Conservation (phyloP, 2,888 invertebrate species). For the Stegophylla sp. region DNA sequence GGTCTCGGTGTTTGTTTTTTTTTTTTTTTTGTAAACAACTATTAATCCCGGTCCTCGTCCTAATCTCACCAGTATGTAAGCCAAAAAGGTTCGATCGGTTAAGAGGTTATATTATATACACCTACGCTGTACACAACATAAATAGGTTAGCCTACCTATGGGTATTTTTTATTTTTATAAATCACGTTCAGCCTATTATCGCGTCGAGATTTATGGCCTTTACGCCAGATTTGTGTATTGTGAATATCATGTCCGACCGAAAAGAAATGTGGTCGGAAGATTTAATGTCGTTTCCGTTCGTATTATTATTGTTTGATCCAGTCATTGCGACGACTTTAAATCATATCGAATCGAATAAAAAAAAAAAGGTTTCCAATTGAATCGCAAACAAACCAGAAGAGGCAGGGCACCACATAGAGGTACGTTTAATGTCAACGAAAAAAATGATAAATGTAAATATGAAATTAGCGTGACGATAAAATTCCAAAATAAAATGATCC, state of each 20-base stretch:
- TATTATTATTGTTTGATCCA: too few relatives aligned
- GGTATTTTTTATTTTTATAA: not conserved
- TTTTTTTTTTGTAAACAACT: conserved; percentile 42
- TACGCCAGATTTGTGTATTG: not conserved
- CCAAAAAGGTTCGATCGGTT: conserved; percentile 29
- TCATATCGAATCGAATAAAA: too few relatives aligned
- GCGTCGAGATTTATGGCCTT: not conserved
- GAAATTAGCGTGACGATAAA: too few relatives aligned
- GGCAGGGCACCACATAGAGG: too few relatives aligned
- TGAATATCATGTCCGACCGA: not conserved
- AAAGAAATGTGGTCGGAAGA: too few relatives aligned
- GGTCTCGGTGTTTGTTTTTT: not conserved
- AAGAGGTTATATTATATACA: not conserved
- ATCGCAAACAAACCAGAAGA: too few relatives aligned
- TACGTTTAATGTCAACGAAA: too few relatives aligned
- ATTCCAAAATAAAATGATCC: too few relatives aligned
- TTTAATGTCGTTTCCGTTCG: too few relatives aligned
- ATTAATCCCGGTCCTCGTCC: conserved; percentile 33
- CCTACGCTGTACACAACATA: not conserved
- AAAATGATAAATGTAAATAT: too few relatives aligned
- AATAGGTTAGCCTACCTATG: not conserved
- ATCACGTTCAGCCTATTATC: not conserved
- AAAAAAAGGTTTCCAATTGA: too few relatives aligned
- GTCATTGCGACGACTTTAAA: too few relatives aligned
- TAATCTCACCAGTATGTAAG: conserved; percentile 55